A percentile compares a stretch with the other conserved stretches of the same genome.
Evolutionary conservation across 2,113 vertebrate species (phyloP).

Genomic region (Amphilophus citrinellus): DNA sequence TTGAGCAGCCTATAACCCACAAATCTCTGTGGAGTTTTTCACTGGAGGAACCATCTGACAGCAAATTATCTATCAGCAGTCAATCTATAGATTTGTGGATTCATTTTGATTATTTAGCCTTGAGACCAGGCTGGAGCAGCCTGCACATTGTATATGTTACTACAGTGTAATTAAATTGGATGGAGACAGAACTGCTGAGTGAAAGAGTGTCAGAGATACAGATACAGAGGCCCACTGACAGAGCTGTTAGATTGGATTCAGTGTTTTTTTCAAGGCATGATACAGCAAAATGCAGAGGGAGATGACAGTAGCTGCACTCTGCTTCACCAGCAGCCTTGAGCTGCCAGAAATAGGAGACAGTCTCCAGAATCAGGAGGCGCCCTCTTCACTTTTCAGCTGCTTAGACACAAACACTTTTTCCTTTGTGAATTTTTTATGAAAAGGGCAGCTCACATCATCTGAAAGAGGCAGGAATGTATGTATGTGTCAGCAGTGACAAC

Average conservation of each 20-base stretch:
- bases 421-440: conserved; percentile 22
- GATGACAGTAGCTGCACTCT: conserved; percentile 44
- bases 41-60: background rate
- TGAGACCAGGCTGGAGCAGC: fast-evolving
- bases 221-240: background rate
- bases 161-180: background rate
- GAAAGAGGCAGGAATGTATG: background rate
- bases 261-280: conserved; percentile 19
- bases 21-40: background rate
- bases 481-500: background rate
- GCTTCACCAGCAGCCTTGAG: conserved; percentile 35
- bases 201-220: conserved; percentile 17
- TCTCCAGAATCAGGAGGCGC: background rate
- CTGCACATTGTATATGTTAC: background rate
- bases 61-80: fast-evolving
- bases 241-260: background rate
- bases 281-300: conserved; percentile 47
- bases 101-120: fast-evolving
- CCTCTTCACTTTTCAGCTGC: conserved; percentile 25
- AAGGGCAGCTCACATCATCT: background rate
- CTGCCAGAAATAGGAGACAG: conserved; percentile 40
- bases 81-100: background rate
- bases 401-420: conserved; percentile 19
- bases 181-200: background rate
- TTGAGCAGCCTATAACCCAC: too few species aligned